Base-by-base conservation (phyloP, 2,888 invertebrate species). In the Marronus borbonicus region DNA sequence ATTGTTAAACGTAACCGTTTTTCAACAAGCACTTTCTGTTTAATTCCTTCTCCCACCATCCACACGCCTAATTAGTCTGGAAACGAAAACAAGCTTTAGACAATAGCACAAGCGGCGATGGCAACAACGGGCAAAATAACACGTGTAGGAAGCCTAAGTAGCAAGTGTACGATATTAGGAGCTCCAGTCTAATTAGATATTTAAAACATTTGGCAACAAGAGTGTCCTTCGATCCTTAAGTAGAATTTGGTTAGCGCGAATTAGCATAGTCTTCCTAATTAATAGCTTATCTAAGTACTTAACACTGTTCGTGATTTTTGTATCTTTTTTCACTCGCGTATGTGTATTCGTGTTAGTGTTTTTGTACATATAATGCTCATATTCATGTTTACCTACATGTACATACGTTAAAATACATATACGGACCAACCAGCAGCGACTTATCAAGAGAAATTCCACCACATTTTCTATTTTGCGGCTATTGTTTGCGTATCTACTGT, bases 281-380 rank as follows among this genome's bases (percentile, higher is more conserved):
- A 85, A 86, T 85, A 83, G 85, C 84, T 86, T 85, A 85, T 85
- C 85, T 85, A 85, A 85, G 80, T 81, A 80, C 81, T 85, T 85
- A 85, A 83, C 84, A 79, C 80, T 65, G 52, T 78, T 79, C 76
- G 76, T 78, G 76, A 78, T 78, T 76, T 78, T 78, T 78, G 68
- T 78, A 76, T 72, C 70, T 69, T 69, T 77, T 77, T 76, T 66
- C 66, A 76, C 66, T 55, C 68, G 17, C 49, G 68, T 50, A 50
- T 17, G 31, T 68, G 68, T 65, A 39, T 20, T 65, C 17, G 44
- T 65, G 20, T 20, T 68, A 50, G 68, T 50, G 50, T 50, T 68
- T 62, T 31, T 31, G 62, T 31, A 62, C 24, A 31, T 50, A 49
- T 12, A 10, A 14, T 24, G 50, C 36, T 49, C 28, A 50, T 28